Percentiles rank a stretch among this genome's conserved stretches.
phyloP scores from a whole-genome alignment of 2,113 vertebrate genomes.

The Dipodomys ordii region DNA sequence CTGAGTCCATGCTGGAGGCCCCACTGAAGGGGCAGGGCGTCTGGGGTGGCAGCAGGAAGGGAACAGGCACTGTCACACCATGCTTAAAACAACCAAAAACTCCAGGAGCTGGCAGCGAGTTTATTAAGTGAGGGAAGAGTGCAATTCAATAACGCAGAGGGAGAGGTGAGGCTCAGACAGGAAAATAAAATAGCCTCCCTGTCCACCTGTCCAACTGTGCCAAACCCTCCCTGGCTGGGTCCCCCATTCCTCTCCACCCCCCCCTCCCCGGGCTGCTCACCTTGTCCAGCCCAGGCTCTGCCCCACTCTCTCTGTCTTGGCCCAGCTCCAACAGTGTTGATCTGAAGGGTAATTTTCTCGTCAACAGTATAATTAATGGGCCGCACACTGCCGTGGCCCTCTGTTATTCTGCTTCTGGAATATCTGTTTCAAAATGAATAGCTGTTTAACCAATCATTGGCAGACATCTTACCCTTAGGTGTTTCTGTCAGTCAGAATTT shows the following conservation, averaged over 20 bases:
- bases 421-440: conserved; percentile 87
- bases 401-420: conserved; percentile 85
- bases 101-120: background rate
- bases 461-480: conserved; percentile 86
- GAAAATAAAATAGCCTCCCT: background rate
- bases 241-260: too few relatives aligned
- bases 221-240: too few relatives aligned
- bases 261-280: too few relatives aligned
- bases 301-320: background rate
- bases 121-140: background rate
- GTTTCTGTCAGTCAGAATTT: conserved; percentile 87
- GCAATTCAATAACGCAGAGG: background rate
- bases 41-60: too few relatives aligned
- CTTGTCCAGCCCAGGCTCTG: too few relatives aligned
- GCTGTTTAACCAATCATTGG: conserved; percentile 88
- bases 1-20: too few relatives aligned
- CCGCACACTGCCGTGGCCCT: conserved; percentile 80
- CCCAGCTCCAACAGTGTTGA: conserved; percentile 82
- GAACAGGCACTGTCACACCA: background rate
- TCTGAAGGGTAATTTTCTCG: conserved; percentile 89
- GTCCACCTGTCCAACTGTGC: background rate
- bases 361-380: conserved; percentile 89
- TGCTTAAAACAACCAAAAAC: background rate
- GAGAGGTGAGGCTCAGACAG: background rate
- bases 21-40: background rate